Evolutionary conservation across 1,140 invertebrate species (phyloP).

Genomic region (Drosophila carrolli): DNA sequence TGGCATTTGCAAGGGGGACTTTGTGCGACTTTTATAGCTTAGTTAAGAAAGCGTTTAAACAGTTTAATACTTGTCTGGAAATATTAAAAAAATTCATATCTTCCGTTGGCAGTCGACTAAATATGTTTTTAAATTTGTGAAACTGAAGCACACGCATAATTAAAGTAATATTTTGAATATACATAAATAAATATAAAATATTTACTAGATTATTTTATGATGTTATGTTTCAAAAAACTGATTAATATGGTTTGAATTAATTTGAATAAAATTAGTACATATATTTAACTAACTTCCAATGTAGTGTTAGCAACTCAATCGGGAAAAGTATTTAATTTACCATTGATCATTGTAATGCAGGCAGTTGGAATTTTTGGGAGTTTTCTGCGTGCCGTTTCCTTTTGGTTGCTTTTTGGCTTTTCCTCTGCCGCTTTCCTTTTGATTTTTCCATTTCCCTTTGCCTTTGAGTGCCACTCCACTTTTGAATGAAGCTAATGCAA

Average conservation of each 20-base stretch:
- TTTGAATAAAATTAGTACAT: too few species aligned
- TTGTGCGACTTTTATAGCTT: neutral
- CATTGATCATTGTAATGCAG: neutral
- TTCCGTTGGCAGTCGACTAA: too few species aligned
- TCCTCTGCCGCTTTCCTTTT: neutral
- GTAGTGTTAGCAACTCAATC: too few species aligned
- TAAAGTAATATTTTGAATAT: too few species aligned
- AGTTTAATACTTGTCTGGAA: neutral
- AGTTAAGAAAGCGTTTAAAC: neutral
- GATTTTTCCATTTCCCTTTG: neutral
- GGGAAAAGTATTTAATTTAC: neutral
- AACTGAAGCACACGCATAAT: too few species aligned
- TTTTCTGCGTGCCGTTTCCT: neutral
- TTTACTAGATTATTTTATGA: too few species aligned
- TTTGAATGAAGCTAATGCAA: slow-evolving; percentile 13
- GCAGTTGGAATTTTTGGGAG: neutral
- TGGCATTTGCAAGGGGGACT: neutral
- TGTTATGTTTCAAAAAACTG: too few species aligned
- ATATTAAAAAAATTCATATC: neutral
- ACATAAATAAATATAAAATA: too few species aligned
- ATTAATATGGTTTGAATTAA: too few species aligned
- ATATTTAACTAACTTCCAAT: too few species aligned
- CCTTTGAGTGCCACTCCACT: slow-evolving; percentile 4
- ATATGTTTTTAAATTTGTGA: too few species aligned
- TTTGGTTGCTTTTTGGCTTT: neutral